These are phyloP conservation scores for Harpagoxenus sublaevis DNA, from an alignment of 2,888 invertebrate genomes.

Conservation along the genomic window DNA sequence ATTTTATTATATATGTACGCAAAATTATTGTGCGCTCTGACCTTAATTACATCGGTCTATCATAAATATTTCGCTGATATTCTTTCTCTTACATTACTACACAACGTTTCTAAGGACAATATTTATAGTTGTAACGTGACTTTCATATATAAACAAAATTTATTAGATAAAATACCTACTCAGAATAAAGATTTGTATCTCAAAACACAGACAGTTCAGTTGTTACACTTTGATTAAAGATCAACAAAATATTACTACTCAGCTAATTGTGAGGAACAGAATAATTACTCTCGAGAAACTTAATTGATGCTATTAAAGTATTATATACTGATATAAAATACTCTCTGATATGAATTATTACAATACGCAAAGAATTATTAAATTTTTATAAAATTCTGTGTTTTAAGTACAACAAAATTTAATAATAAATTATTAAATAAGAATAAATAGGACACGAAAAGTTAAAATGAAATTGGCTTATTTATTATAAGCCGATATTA, in stretches of 20 bases:
- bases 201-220: background rate
- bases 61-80: background rate
- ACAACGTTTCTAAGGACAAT: background rate
- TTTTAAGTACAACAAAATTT: too few relatives aligned
- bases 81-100: background rate
- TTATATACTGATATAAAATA: background rate
- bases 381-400: background rate
- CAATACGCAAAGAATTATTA: background rate
- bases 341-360: background rate
- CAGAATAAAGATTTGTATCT: background rate
- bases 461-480: too few relatives aligned
- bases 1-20: background rate
- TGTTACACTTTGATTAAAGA: background rate
- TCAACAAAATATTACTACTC: too few relatives aligned
- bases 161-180: background rate
- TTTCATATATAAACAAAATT: background rate
- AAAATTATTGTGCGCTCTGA: background rate
- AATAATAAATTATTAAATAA: too few relatives aligned
- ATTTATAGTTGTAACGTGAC: background rate
- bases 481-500: too few relatives aligned
- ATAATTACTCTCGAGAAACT: background rate
- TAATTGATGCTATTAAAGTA: background rate
- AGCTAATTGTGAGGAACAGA: background rate
- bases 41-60: background rate
- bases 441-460: too few relatives aligned